Base-by-base conservation (phyloP, 2,113 vertebrate species). In the Caretta caretta region DNA sequence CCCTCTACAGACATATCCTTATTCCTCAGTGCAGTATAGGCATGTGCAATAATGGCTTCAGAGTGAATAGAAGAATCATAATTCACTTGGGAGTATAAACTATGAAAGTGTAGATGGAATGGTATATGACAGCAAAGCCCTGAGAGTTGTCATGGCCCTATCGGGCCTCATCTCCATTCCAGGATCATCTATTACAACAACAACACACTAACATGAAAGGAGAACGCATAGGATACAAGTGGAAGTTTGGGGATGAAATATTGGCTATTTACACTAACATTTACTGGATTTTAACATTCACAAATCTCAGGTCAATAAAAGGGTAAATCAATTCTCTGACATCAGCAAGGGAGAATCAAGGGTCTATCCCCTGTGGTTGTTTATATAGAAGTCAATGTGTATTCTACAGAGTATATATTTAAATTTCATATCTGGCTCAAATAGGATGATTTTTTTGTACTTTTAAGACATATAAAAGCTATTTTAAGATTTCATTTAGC, bases 321-420 rank as follows among this genome's bases (percentile, higher is more conserved):
- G 86, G 38, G 46, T 82, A 89, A 97, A 94, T 86, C n/a, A 80
- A 53, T 65, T 83, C 89, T 80, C 78, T 92, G 80, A 85, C 51
- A 84, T 24, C 35, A 96, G 7, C 54, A 93, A 62, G 16, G 11
- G 22, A 89, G 53, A 93, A 96, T 42, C 84, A 86, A 89, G 82
- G 46, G 62, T 79, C 50, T 94, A 29, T 93, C 76, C 83, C 6
- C 54, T 48, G 13, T 65, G n/a, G 92, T 92, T 65, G 81, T 97
- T 96, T 95, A 94, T 27, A 86, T 25, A 93, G 82, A 97, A 93
- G 49, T 56, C 87, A 93, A 93, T 27, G 25, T 31, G 35, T 83
- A 57, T 51, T 82, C 8, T 86, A 82, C 94, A 62, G 51, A 72
- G 35, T 14, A 10, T 53, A 20, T 89, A 69, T 49, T 2, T 79